Evolutionary conservation across 2,113 vertebrate genomes (phyloP), one percentile per base, ranked within the genome.

Genomic region (Chlorocebus sabaeus): DNA sequence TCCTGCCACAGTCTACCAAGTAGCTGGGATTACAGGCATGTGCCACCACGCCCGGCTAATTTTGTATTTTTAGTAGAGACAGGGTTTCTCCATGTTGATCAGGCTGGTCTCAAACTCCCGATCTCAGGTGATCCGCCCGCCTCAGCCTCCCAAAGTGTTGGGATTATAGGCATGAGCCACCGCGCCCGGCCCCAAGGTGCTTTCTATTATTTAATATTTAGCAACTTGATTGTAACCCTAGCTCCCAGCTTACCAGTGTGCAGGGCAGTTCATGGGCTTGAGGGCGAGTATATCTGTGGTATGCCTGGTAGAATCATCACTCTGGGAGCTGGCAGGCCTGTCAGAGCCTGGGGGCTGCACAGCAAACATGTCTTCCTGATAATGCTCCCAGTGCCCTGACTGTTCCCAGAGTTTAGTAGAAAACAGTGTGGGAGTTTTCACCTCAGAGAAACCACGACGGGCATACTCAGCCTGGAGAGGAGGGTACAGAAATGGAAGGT

Each of bases 201-300:
- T 68, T 75, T 52, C 57, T 90, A 10, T n/a, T 40, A 43, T 45
- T 90, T 82, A 30, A n/a, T 23, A 50, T 11, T 89, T 35, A 27
- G 78, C 61, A 59, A 27, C 30, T 72, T 3, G 7, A 59, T 12
- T 70, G 11, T 7, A 18, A 50, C 40, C 43, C 40, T n/a, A 92
- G 73, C 14, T 50, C 73, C 25, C 67, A 48, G 89, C 98, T 99
- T 96, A 99, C 99, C 99, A 99, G 98, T 99, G 99, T 0, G 99
- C 99, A 0, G 99, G 99, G 92, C 99, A 99, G 98, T 99, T 99
- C 99, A 99, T 99, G 86, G 99, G 99, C 95, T 99, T 99, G 88
- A 99, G 99, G 40, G 99, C 99, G 2, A 99, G 99, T 1, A 96
- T 99, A 97, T 90, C 94, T 16, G 68, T 8, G 27, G 59, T 59